These are phyloP conservation scores for Aspiorhynchus laticeps DNA, from an alignment of 2,113 vertebrate species.

Conservation along the genomic window DNA sequence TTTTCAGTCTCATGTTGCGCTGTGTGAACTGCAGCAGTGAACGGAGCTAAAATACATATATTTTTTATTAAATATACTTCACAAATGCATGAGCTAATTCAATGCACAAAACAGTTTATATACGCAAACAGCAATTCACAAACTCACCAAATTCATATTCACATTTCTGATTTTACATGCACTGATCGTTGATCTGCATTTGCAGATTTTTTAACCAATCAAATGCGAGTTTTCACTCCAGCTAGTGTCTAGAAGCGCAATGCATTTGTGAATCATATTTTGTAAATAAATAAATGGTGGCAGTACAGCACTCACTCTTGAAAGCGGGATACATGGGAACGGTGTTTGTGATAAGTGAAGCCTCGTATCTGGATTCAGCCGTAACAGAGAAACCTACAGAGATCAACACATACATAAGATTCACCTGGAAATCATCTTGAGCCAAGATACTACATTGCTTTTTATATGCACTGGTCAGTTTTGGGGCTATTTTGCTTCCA, in stretches of 20 bases:
- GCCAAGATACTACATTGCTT: not conserved
- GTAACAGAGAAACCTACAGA: conserved; percentile 87
- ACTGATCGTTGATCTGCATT: not conserved
- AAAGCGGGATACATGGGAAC: conserved; percentile 95
- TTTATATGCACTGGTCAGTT: no score
- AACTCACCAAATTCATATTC: not conserved
- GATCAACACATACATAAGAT: not conserved
- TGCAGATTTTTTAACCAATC: not conserved
- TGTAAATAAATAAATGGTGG: not conserved
- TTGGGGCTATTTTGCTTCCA: no score
- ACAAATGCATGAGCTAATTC: not conserved
- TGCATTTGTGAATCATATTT: not conserved
- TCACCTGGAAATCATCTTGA: not conserved
- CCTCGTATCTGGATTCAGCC: conserved; percentile 85
- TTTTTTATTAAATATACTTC: not conserved
- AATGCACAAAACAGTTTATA: no score
- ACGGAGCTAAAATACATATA: not conserved
- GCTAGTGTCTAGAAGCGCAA: not conserved
- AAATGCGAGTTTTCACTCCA: not conserved
- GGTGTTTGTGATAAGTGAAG: conserved; percentile 92
- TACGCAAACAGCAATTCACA: no score
- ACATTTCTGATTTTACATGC: not conserved
- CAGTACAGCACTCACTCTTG: conserved; percentile 84
- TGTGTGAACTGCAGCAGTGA: not conserved
- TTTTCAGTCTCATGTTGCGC: not conserved